These are phyloP conservation scores for Drosophila putrida DNA, from an alignment of 2,888 invertebrate genomes.

Conservation along the genomic window DNA sequence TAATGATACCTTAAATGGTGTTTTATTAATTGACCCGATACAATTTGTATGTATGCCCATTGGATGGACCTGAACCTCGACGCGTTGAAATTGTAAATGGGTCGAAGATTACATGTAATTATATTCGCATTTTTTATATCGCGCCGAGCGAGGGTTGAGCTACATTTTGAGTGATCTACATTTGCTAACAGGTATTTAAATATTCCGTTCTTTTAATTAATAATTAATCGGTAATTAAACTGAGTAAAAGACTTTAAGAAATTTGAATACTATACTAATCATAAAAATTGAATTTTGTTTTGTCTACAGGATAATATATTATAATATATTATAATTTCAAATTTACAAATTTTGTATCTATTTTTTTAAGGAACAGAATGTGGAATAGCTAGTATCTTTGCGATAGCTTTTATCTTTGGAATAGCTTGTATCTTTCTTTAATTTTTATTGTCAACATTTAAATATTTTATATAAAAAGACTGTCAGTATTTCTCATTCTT, in stretches of 20 bases:
- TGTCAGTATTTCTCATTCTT: no score
- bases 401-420: no score
- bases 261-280: no score
- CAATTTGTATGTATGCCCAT: constrained; percentile 4
- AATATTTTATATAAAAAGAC: no score
- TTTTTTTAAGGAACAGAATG: no score
- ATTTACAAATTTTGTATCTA: no score
- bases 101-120: constrained; percentile 67
- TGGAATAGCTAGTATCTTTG: no score
- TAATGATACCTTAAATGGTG: constrained; percentile 78
- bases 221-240: constrained; percentile 4
- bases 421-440: no score
- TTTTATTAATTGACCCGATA: constrained; percentile 75
- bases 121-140: constrained; percentile 68
- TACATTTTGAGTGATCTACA: constrained; percentile 29
- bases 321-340: no score
- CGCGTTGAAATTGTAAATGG: constrained; percentile 63
- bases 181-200: constrained; percentile 25
- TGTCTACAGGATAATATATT: no score
- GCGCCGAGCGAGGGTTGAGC: constrained; percentile 2
- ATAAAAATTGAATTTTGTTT: no score
- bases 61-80: constrained; percentile 8
- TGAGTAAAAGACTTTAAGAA: neutral
- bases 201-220: constrained; percentile 10
- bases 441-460: no score